Evolutionary conservation across 2,888 invertebrate genomes (phyloP), one percentile per base, ranked within the genome.

Genomic region (Pollenia labialis): DNA sequence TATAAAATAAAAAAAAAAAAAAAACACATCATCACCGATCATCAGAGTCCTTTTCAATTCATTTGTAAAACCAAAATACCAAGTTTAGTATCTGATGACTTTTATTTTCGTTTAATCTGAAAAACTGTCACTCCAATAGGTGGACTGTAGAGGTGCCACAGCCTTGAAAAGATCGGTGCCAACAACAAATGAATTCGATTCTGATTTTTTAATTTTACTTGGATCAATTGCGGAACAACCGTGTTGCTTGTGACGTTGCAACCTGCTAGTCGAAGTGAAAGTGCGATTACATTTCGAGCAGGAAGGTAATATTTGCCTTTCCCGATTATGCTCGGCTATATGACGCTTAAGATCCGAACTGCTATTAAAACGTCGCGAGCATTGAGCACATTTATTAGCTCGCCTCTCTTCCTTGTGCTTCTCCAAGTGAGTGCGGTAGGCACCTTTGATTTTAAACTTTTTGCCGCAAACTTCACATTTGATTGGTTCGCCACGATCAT

Each of bases 111-210:
- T 56, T 91, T 92, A 94, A 87, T 94, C 94, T 8, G 94, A 94
- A 89, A 93, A 94, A 60, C 93, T 93, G 85, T 94, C 94, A 87
- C 94, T 94, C 94, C 94, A 94, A 85, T 94, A 94, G 32, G 94
- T 94, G 68, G 94, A 93, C 7, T 94, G 94, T 3, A 93, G 88
- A 0, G 94, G 94, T 6, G 94, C 94, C 23, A 94, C 94, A 46
- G 93, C 92, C 87, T 94, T 94, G 87, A 94, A 94, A 9, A 94
- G 89, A 89, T 94, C 94, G 50, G 92, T 90, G 6, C 93, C 93
- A 48, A 92, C 90, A 9, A 90, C 83, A 80, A 90, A 87, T 4
- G 89, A 77, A 81, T 90, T 90, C 18, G 89, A 62, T 46, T 91
- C 90, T 12, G 85, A 77, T 18, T 85, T 88, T 42, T 87, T 87